phyloP scores from a whole-genome alignment of 2,113 vertebrate species.

The Scolopax mira region DNA sequence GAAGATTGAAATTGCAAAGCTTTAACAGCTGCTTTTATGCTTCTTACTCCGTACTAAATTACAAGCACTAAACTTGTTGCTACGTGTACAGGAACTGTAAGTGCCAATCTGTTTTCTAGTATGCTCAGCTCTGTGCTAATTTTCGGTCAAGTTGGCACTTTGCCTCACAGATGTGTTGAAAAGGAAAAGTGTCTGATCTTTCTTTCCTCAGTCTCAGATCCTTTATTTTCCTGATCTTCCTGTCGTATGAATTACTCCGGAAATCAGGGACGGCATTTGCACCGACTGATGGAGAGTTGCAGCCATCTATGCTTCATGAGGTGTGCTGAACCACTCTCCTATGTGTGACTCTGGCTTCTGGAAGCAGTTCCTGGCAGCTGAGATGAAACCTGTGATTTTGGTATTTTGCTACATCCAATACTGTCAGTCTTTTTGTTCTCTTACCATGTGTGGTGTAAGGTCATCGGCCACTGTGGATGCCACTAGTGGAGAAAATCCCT shows the following conservation, averaged over 20 bases:
- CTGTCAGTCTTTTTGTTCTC: neutral
- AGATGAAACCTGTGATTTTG: neutral
- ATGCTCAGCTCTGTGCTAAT: neutral
- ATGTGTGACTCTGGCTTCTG: neutral
- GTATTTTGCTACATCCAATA: neutral
- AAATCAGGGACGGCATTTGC: neutral
- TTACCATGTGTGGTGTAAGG: neutral
- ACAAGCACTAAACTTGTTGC: neutral
- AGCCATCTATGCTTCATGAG: neutral
- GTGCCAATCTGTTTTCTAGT: neutral
- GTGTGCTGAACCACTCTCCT: neutral
- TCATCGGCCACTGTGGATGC: neutral
- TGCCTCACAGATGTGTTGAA: neutral
- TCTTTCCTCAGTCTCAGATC: neutral
- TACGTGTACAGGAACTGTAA: neutral
- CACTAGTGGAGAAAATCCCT: neutral
- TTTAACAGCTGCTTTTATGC: neutral
- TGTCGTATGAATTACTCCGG: neutral
- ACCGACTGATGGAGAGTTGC: neutral
- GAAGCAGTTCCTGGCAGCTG: neutral
- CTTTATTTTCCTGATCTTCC: neutral
- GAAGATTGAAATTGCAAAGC: neutral
- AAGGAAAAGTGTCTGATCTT: neutral
- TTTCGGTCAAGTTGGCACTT: neutral
- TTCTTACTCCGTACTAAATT: neutral